These are phyloP conservation scores for Sinonovacula constricta DNA, from an alignment of 1,140 invertebrate species.

Conservation along the genomic window DNA sequence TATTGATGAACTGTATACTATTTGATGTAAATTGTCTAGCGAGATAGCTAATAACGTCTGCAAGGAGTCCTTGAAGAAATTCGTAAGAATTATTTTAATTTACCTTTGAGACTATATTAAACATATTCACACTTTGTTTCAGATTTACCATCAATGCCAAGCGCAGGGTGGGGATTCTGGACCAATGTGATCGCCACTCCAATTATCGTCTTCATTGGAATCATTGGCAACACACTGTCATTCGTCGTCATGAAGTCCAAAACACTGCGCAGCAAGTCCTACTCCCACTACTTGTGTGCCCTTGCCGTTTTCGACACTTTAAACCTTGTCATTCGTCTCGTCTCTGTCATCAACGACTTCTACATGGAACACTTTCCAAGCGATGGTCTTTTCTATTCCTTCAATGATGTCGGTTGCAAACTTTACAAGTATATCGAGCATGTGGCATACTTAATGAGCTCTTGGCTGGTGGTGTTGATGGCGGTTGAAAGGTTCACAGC, in stretches of 20 bases:
- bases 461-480: slow-evolving; percentile 70
- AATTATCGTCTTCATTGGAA: slow-evolving; percentile 58
- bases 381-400: slow-evolving; percentile 41
- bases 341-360: slow-evolving; percentile 47
- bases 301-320: slow-evolving; percentile 66
- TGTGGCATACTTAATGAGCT: slow-evolving; percentile 66
- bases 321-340: slow-evolving; percentile 47
- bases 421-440: slow-evolving; percentile 59
- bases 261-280: slow-evolving; percentile 60
- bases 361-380: slow-evolving; percentile 20
- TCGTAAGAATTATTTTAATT: too few species aligned
- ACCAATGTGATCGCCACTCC: slow-evolving; percentile 55
- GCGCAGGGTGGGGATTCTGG: slow-evolving; percentile 66
- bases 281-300: slow-evolving; percentile 64
- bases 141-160: too few species aligned
- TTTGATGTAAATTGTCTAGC: too few species aligned
- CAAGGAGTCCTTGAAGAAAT: too few species aligned
- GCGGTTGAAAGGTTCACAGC: slow-evolving; percentile 68
- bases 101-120: too few species aligned
- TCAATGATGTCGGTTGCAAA: slow-evolving; percentile 59
- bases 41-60: too few species aligned
- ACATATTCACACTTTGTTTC: too few species aligned
- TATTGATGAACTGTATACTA: too few species aligned
- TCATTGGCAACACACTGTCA: slow-evolving; percentile 65
- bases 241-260: slow-evolving; percentile 66